Conservation (phyloP, 2,113 vertebrate species). For the Heterochromis multidens region DNA sequence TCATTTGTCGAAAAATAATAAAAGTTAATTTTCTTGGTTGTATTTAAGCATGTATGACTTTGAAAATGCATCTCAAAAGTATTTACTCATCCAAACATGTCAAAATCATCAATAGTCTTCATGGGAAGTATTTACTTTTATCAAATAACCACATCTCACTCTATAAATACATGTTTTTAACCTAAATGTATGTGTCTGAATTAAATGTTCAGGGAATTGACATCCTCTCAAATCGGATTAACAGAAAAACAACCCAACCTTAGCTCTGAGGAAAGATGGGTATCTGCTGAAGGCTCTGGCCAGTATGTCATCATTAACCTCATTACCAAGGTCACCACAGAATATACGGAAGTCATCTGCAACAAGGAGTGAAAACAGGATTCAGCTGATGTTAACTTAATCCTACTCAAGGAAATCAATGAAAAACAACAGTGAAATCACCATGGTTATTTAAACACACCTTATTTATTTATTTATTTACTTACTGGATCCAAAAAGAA, state of each 20-base stretch:
- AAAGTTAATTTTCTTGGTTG: too few relatives aligned
- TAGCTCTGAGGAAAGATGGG: slow-evolving; percentile 91
- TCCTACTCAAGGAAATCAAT: neutral
- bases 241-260: slow-evolving; percentile 41
- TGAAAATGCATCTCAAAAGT: too few relatives aligned
- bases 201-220: neutral
- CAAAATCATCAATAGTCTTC: too few relatives aligned
- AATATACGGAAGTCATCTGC: slow-evolving; percentile 93
- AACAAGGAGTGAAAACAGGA: neutral
- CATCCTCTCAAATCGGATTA: neutral
- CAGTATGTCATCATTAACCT: slow-evolving; percentile 92
- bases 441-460: neutral
- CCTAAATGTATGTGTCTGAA: fast-evolving
- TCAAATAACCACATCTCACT: too few relatives aligned
- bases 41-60: too few relatives aligned
- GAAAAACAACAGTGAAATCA: neutral
- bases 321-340: slow-evolving; percentile 91
- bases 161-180: neutral
- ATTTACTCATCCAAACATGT: too few relatives aligned
- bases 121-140: too few relatives aligned
- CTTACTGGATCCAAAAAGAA: neutral
- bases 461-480: neutral
- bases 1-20: too few relatives aligned
- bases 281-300: slow-evolving; percentile 89
- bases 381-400: neutral